A percentile compares a stretch with the other conserved stretches of the same genome.
Conservation (phyloP, 2,113 vertebrate species). For the Grallaria varia region DNA sequence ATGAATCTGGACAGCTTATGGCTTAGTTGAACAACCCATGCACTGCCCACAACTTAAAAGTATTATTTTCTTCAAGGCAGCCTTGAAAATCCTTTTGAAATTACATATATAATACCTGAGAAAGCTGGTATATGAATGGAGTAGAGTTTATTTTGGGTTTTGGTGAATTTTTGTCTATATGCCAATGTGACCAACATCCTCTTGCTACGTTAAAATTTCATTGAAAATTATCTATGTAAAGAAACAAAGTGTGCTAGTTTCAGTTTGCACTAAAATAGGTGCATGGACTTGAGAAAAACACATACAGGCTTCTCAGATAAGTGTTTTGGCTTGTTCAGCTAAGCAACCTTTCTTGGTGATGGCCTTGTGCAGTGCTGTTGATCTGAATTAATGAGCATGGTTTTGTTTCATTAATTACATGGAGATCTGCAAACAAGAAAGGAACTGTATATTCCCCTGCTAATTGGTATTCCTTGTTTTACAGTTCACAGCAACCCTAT, state of each 20-base stretch:
- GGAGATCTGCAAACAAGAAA: slow-evolving; percentile 39
- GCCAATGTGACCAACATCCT: not conserved
- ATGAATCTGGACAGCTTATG: slow-evolving; percentile 60
- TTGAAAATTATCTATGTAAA: not conserved
- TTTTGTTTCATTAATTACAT: slow-evolving; percentile 69
- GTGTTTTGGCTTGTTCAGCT: slow-evolving; percentile 75
- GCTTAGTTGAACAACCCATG: slow-evolving; percentile 75
- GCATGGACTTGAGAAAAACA: not conserved
- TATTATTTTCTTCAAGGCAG: not conserved
- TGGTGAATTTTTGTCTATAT: not conserved
- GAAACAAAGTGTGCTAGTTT: not conserved
- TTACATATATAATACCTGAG: not conserved
- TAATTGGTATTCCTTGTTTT: slow-evolving; percentile 66
- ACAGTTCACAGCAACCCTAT: slow-evolving; percentile 97
- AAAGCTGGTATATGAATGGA: not conserved
- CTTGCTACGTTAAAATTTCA: not conserved
- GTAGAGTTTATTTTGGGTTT: not conserved
- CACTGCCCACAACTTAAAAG: not conserved
- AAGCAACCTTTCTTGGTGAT: slow-evolving; percentile 74
- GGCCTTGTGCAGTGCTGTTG: slow-evolving; percentile 72
- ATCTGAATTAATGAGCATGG: slow-evolving; percentile 79
- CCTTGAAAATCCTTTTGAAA: slow-evolving; percentile 9
- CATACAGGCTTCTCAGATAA: not conserved
- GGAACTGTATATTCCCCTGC: slow-evolving; percentile 43
- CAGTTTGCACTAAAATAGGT: not conserved